Base-by-base conservation (phyloP, 2,888 invertebrate genomes). In the Dendrolimus pini region DNA sequence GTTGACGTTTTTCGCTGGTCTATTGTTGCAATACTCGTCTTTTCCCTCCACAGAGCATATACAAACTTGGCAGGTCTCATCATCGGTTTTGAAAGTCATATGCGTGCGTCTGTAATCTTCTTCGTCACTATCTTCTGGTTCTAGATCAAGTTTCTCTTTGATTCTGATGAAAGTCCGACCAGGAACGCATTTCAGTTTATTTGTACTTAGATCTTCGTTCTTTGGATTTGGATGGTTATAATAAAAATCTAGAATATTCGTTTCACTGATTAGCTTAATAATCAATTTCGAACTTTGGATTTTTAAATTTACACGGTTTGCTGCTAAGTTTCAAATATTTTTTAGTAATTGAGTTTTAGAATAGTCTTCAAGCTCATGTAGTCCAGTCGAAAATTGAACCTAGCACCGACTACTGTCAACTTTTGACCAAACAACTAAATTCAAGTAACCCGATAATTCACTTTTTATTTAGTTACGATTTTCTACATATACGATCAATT, bases 1-100 rank as follows among this genome's bases (percentile, higher is more conserved):
- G 56, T 89, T 89, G 0, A 85, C 67, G 55, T 79, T 85, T 52
- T 64, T 74, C 0, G 85, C 83, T 2, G 86, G 82, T 68, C 88
- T 75, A 6, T 70, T 74, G 1, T 69, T 75, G 56, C 89, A 90
- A 54, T 80, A 74, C 53, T 86, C 80, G 54, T 82, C 68, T 63
- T 75, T 77, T 0, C 86, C 89, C 1, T 80, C 78, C 0, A 66
- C 66, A 0, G 85, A 82, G 55, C 89, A 90, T 0, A 87, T 75
- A 55, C 89, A 90, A 0, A 89, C 68, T 56, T 71, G 65, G 57
- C 89, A 89, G 0, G 55, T 57, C 18, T 83, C 77, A 10, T 82
- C 77, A n/a, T 74, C 66, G 0, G 66, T 64, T 3, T 63, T 62
- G 1, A 64, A 61, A 7, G 70, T 79, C 82, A 81, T 85, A 52